These are phyloP conservation scores for Luperina nickerlii DNA, from an alignment of 2,888 invertebrate species.

Conservation along the genomic window DNA sequence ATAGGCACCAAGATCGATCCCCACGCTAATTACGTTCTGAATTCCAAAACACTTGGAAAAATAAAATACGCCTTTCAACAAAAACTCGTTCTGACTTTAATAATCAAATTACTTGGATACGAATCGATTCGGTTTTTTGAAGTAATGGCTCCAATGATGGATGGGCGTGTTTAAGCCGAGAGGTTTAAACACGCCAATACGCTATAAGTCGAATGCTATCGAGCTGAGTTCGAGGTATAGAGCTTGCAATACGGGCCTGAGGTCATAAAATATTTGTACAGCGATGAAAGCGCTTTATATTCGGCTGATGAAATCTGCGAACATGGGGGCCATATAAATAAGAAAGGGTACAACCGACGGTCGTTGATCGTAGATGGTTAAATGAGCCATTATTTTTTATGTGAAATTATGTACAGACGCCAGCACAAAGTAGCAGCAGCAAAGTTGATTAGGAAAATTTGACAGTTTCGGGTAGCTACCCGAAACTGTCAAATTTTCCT, in stretches of 20 bases:
- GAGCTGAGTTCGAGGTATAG: conserved; percentile 66
- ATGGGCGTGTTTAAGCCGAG: conserved; percentile 32
- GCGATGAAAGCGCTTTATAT: conserved; percentile 55
- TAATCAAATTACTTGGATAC: conserved; percentile 62
- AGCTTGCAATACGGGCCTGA: conserved; percentile 48
- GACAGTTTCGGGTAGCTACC: no score
- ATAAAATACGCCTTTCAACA: conserved; percentile 31
- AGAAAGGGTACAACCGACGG: conserved; percentile 29
- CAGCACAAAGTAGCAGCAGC: no score
- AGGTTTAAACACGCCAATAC: conserved; percentile 58
- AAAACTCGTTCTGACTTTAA: conserved; percentile 35
- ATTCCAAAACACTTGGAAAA: conserved; percentile 41
- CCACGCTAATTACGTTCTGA: conserved; percentile 56
- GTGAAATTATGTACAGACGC: conserved; percentile 20
- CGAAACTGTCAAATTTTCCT: no score
- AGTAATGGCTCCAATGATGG: conserved; percentile 55
- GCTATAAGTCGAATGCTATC: conserved; percentile 64
- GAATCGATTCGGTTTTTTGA: conserved; percentile 58
- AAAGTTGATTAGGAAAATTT: no score
- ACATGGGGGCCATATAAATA: conserved; percentile 48
- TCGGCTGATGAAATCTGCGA: conserved; percentile 59
- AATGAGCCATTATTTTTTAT: conserved; percentile 22
- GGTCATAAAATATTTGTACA: conserved; percentile 61
- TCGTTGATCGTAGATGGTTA: conserved; percentile 25
- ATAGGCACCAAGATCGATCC: conserved; percentile 64